Conservation (phyloP, 2,888 invertebrate species). For the Hydropsyche betteni region DNA sequence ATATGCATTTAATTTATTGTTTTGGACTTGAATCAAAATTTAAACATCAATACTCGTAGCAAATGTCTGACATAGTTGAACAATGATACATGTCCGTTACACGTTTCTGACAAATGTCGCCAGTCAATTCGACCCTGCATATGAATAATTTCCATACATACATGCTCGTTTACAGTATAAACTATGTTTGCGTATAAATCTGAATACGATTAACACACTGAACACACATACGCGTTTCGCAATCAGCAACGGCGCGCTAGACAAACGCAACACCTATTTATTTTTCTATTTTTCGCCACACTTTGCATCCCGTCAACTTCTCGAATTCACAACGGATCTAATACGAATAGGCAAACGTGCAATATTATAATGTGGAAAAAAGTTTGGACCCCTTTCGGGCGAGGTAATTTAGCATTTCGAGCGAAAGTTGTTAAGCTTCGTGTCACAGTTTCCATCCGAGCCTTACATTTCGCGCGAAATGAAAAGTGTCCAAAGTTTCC, state of each 20-base stretch:
- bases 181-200: slow-evolving; percentile 23
- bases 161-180: neutral
- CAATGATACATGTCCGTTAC: slow-evolving; percentile 29
- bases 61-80: neutral
- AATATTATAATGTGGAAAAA: slow-evolving; percentile 10
- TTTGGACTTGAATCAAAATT: too few relatives aligned
- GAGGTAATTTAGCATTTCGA: slow-evolving; percentile 31
- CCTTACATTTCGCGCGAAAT: slow-evolving; percentile 24
- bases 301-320: neutral
- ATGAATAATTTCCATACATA: slow-evolving; percentile 21
- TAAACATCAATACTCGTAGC: too few relatives aligned
- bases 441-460: slow-evolving; percentile 25
- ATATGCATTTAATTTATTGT: too few relatives aligned
- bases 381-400: slow-evolving; percentile 13
- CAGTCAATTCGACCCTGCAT: slow-evolving; percentile 29
- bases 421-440: slow-evolving; percentile 27
- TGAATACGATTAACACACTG: slow-evolving; percentile 13
- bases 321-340: neutral
- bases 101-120: slow-evolving; percentile 29
- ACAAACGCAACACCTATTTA: neutral
- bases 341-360: slow-evolving; percentile 3
- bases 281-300: neutral
- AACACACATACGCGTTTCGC: neutral
- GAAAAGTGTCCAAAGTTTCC: slow-evolving; percentile 30
- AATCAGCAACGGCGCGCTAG: neutral